Evolutionary conservation across 1,140 invertebrate genomes (phyloP).

Genomic region (Babylonia areolata): DNA sequence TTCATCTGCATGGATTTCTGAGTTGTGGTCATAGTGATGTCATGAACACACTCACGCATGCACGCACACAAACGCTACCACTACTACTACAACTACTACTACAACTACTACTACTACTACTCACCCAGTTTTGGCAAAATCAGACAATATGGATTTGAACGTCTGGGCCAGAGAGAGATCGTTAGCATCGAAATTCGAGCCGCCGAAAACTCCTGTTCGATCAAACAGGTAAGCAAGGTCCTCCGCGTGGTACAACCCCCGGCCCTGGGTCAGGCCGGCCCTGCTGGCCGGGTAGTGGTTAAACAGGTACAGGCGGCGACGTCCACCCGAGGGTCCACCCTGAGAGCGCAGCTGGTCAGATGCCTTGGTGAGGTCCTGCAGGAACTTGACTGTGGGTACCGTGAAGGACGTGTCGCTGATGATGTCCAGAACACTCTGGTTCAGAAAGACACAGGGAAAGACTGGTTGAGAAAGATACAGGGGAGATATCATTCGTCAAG

Average conservation of each 20-base stretch:
- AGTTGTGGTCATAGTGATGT: no score
- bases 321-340: neutral
- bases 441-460: no score
- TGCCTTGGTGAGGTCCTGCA: neutral
- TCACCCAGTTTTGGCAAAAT: neutral
- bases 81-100: no score
- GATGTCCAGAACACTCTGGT: neutral
- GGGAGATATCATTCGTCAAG: no score
- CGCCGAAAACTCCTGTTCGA: neutral
- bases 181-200: neutral
- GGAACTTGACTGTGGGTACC: neutral
- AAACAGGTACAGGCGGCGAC: neutral
- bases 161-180: neutral
- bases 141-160: neutral
- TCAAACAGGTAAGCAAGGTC: neutral
- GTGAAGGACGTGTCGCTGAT: neutral
- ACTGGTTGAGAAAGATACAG: no score
- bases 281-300: slow-evolving; percentile 15
- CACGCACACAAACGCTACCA: no score
- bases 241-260: neutral
- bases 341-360: no score
- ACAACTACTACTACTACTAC: neutral
- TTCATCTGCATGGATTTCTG: no score
- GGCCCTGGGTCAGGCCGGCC: neutral
- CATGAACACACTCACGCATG: no score